phyloP scores from a whole-genome alignment of 1,140 invertebrate species.

The Ectropis grisescens region DNA sequence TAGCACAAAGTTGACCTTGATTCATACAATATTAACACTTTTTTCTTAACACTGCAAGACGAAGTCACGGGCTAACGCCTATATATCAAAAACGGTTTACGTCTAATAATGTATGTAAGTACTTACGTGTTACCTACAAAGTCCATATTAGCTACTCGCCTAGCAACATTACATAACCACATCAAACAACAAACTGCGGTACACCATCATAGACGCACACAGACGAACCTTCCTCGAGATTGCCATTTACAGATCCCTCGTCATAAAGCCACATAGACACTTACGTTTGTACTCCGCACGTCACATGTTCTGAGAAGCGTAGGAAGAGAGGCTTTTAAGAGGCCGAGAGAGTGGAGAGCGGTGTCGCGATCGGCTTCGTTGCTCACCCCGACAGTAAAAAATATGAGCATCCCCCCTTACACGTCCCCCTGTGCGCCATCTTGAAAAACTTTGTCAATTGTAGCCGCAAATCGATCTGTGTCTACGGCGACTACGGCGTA shows the following conservation, averaged over 20 bases:
- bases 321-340: conserved; percentile 54
- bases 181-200: no score
- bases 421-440: conserved; percentile 46
- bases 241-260: conserved; percentile 24
- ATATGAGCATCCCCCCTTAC: conserved; percentile 59
- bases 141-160: no score
- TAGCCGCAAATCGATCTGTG: conserved; percentile 66
- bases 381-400: conserved; percentile 70
- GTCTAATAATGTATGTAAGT: no score
- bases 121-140: no score
- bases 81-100: no score
- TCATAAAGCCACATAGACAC: conserved; percentile 30
- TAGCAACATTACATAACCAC: no score
- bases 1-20: no score
- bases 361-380: conserved; percentile 63
- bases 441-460: conserved; percentile 62
- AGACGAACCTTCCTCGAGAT: not conserved
- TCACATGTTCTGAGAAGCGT: conserved; percentile 35
- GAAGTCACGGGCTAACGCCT: no score
- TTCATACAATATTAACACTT: no score
- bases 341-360: conserved; percentile 59
- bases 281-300: conserved; percentile 33
- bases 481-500: conserved; percentile 58
- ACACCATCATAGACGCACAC: no score
- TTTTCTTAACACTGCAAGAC: no score